Base-by-base conservation (phyloP, 2,888 invertebrate genomes). In the Poecilobothrus nobilitatus region DNA sequence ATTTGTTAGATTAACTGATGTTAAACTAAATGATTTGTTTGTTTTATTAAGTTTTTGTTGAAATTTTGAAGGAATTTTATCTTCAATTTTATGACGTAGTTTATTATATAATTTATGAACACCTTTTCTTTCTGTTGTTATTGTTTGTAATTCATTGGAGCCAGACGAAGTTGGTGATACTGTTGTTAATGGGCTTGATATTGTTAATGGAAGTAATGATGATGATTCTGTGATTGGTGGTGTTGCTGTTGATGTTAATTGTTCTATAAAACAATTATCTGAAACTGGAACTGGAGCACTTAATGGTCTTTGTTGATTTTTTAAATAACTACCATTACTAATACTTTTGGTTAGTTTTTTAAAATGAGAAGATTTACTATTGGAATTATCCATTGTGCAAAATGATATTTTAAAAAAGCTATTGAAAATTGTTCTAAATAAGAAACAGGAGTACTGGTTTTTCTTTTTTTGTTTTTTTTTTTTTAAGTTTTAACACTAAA, bases 61-160 rank as follows among this genome's bases (percentile, higher is more conserved):
- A 62, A 79, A 71, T 69, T 78, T 80, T 65, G 81, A 80, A 62
- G 79, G 78, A 7, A 81, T 73, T 61, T 33, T 66, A 74, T 81
- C 81, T 72, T 81, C 81, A 69, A 81, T 80, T 71, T 80, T 81
- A 71, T 81, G 81, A 3, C 80, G 78, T 70, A 81, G 78, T 73
- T 78, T 80, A 7, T 80, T 77, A 70, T 78, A 80, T 70, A 81
- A 77, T 70, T 77, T 78, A 65, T 77, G 78, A 44, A 78, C 77
- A 12, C 77, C 78, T 67, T 73, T 75, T 67, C 73, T 71, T 27
- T 73, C 69, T 22, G 71, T 27, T 27, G 27, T 67, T 41, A 34
- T 20, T 65, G 41, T 21, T 41, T 37, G 53, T 18, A 2, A 53
- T 9, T 53, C 53, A 53, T 18, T 53, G 15, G 71, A 71, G 0